Conservation (phyloP, 2,888 invertebrate genomes). For the Troides oblongomaculatus region DNA sequence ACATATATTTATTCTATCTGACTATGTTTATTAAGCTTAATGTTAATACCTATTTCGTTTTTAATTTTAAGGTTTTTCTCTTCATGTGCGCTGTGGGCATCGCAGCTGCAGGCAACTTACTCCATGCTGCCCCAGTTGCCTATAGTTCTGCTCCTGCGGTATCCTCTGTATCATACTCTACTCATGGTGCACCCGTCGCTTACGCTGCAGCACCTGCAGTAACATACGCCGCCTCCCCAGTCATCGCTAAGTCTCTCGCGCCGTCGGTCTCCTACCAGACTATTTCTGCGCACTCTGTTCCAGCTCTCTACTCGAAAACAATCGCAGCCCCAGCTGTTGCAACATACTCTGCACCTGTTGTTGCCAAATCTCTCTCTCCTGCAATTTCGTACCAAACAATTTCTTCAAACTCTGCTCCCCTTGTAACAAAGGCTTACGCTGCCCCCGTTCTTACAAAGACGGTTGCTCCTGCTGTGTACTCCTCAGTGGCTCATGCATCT, state of each 20-base stretch:
- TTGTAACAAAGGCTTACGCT: conserved; percentile 34
- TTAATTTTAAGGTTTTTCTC: conserved; percentile 66
- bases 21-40: neutral
- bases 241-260: conserved; percentile 50
- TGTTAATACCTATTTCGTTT: neutral
- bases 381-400: conserved; percentile 35
- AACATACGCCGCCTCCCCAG: conserved; percentile 44
- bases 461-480: conserved; percentile 32
- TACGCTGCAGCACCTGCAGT: conserved; percentile 50
- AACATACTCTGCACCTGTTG: conserved; percentile 36
- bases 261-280: conserved; percentile 51
- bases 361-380: conserved; percentile 45
- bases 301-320: conserved; percentile 42
- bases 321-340: conserved; percentile 35
- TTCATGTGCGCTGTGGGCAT: conserved; percentile 80
- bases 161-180: conserved; percentile 43
- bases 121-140: conserved; percentile 62
- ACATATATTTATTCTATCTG: neutral
- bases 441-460: conserved; percentile 26
- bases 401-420: conserved; percentile 33
- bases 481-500: conserved; percentile 36
- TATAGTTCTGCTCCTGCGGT: conserved; percentile 79
- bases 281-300: conserved; percentile 58
- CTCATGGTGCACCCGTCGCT: conserved; percentile 39
- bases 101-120: conserved; percentile 80